Conservation (phyloP, 2,888 invertebrate species). For the Trisateles emortualis region DNA sequence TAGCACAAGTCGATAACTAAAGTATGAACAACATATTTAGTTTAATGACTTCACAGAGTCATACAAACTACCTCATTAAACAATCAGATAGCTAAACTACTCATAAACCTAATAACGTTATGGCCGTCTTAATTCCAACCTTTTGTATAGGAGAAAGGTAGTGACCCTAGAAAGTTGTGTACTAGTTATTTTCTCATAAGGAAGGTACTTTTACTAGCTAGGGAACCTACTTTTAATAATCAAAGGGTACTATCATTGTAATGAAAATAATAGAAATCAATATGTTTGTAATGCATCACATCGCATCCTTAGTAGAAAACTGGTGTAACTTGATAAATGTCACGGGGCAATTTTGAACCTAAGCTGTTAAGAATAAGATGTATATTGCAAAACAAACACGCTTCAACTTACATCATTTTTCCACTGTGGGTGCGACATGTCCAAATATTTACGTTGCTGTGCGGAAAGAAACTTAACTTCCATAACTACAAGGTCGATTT, state of each 20-base stretch:
- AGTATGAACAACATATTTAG: slow-evolving; percentile 43
- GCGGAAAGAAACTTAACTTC: too few species aligned
- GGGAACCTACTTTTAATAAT: slow-evolving; percentile 1
- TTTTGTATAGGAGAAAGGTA: slow-evolving; percentile 44
- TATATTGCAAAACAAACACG: too few species aligned
- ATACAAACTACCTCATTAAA: slow-evolving; percentile 61
- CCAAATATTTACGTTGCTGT: too few species aligned
- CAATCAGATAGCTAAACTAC: slow-evolving; percentile 52
- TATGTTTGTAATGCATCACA: too few species aligned
- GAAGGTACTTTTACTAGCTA: slow-evolving; percentile 3
- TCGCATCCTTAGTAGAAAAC: too few species aligned
- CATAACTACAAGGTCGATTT: too few species aligned
- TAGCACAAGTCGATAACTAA: slow-evolving; percentile 55
- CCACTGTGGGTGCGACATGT: too few species aligned
- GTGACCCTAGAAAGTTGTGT: slow-evolving; percentile 43
- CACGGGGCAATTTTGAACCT: too few species aligned
- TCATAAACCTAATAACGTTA: slow-evolving; percentile 51
- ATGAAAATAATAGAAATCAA: not conserved
- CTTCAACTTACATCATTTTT: too few species aligned
- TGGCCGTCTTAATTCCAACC: slow-evolving; percentile 42
- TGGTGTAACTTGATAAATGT: too few species aligned
- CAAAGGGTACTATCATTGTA: not conserved
- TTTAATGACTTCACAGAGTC: slow-evolving; percentile 42
- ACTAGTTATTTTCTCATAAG: slow-evolving; percentile 17
- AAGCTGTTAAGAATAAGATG: too few species aligned